Conservation (phyloP, 2,888 invertebrate species). For the Lepeophtheirus nordmannii region DNA sequence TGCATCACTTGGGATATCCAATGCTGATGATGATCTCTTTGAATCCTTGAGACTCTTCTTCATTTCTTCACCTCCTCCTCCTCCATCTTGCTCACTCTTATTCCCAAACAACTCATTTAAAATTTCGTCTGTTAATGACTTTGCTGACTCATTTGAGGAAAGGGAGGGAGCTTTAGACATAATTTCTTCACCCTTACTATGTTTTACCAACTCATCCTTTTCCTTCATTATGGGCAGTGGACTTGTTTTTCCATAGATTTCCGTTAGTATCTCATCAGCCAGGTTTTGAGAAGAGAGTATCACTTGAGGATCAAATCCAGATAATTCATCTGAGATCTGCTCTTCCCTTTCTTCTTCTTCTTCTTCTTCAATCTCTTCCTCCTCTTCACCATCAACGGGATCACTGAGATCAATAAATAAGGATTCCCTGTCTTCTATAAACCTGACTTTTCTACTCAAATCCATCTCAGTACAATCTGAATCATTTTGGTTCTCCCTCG, state of each 20-base stretch:
- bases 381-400: neutral
- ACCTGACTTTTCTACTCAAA: neutral
- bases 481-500: neutral
- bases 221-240: neutral
- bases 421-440: neutral
- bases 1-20: neutral
- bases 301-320: slow-evolving; percentile 14
- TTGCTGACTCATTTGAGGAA: slow-evolving; percentile 6
- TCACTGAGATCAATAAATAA: neutral
- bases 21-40: neutral
- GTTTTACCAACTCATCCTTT: neutral
- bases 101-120: slow-evolving; percentile 19
- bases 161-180: neutral
- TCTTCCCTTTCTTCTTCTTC: neutral
- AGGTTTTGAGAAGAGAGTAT: neutral
- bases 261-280: slow-evolving; percentile 18
- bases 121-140: slow-evolving; percentile 19
- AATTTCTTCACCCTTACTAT: neutral
- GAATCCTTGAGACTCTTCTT: neutral
- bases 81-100: neutral
- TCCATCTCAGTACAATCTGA: neutral
- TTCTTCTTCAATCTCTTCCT: neutral
- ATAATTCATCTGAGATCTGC: neutral
- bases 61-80: neutral
- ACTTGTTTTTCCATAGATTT: slow-evolving; percentile 15